A percentile compares a stretch with the other conserved stretches of the same genome.
These are phyloP conservation scores for Hemicrepidius hirtus DNA, from an alignment of 2,888 invertebrate genomes.

Conservation along the genomic window DNA sequence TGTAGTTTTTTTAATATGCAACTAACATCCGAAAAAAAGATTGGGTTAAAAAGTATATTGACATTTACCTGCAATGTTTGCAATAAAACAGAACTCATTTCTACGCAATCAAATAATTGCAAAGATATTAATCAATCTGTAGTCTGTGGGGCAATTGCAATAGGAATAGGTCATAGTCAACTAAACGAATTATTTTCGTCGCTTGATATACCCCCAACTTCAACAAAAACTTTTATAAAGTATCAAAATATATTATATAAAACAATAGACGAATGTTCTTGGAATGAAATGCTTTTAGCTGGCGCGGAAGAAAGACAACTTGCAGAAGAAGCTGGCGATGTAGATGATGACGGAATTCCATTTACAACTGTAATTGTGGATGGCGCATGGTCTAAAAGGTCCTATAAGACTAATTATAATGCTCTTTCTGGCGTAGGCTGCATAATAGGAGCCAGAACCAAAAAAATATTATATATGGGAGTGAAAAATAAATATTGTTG, in stretches of 20 bases:
- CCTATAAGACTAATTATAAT: slow-evolving; percentile 2
- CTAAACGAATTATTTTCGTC: background rate
- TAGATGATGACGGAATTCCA: too few species aligned
- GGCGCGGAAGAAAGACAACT: background rate
- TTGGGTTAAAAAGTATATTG: slow-evolving; percentile 5
- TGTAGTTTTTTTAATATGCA: slow-evolving; percentile 1
- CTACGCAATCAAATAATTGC: too few species aligned
- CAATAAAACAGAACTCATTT: too few species aligned
- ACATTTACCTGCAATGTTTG: background rate
- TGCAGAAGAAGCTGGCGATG: background rate
- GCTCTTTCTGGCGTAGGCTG: background rate
- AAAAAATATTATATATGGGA: background rate
- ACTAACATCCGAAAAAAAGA: background rate
- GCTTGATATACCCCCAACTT: background rate
- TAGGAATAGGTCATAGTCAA: slow-evolving; percentile 5
- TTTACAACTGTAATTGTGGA: too few species aligned
- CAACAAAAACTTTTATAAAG: background rate
- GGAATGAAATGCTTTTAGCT: background rate
- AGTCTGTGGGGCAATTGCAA: background rate
- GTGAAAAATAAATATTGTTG: too few species aligned
- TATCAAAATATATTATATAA: background rate
- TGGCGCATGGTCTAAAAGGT: too few species aligned
- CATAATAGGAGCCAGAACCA: background rate
- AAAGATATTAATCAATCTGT: background rate
- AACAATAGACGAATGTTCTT: background rate